phyloP scores from a whole-genome alignment of 2,113 vertebrate genomes.

The Prolemur simus region DNA sequence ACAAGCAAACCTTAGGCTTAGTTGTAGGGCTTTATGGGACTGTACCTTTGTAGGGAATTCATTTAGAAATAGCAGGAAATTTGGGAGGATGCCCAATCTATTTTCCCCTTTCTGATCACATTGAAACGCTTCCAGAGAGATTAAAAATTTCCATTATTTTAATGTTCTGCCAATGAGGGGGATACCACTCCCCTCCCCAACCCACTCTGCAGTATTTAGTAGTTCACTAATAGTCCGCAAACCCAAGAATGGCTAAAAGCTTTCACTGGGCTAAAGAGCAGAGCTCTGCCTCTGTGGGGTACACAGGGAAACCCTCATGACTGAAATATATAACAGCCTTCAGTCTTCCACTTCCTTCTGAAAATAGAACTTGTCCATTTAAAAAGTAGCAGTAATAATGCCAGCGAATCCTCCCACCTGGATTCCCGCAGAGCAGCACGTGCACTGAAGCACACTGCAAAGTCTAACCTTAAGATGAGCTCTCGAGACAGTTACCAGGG shows the following conservation, averaged over 20 bases:
- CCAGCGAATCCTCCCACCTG: background rate
- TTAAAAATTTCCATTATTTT: background rate
- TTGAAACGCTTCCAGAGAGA: background rate
- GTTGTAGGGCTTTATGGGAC: background rate
- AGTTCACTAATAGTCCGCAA: background rate
- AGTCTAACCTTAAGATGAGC: background rate
- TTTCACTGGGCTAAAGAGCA: background rate
- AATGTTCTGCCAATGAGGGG: background rate
- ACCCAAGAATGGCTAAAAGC: background rate
- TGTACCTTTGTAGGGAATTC: background rate
- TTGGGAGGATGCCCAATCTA: background rate
- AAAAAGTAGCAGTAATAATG: background rate
- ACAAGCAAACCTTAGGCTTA: background rate
- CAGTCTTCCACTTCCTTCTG: background rate
- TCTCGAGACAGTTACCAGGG: fast-evolving
- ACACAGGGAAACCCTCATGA: background rate
- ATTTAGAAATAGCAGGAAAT: background rate
- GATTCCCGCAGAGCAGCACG: background rate
- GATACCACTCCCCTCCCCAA: background rate
- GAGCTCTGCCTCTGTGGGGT: background rate
- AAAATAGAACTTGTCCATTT: background rate
- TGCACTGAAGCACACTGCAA: background rate
- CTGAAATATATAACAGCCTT: background rate
- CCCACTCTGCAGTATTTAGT: background rate
- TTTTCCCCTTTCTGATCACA: background rate